A percentile compares a stretch with the other conserved stretches of the same genome.
phyloP scores from a whole-genome alignment of 2,113 vertebrate species.

The Takifugu bimaculatus region DNA sequence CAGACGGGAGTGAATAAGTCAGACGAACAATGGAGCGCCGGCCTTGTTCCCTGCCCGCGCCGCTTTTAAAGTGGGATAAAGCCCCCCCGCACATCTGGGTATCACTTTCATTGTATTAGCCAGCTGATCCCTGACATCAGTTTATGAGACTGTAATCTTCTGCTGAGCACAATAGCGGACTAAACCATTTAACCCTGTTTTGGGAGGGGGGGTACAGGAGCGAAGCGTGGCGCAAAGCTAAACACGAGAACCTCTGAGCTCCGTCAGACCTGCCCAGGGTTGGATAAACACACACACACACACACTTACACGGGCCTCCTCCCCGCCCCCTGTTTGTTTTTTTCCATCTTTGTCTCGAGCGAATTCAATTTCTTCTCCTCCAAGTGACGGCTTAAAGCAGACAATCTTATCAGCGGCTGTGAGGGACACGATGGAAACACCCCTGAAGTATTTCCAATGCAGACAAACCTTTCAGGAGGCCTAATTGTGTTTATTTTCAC shows the following conservation, averaged over 20 bases:
- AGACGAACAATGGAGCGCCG: conserved; percentile 44
- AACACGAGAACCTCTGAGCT: conserved; percentile 56
- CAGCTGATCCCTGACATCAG: conserved; percentile 75
- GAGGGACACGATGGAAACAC: conserved; percentile 72
- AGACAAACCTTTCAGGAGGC: conserved; percentile 72
- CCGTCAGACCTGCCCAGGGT: conserved; percentile 65
- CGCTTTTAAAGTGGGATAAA: conserved; percentile 60
- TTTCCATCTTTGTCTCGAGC: conserved; percentile 70
- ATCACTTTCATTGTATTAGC: conserved; percentile 69
- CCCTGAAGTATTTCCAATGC: conserved; percentile 73
- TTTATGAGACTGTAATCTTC: conserved; percentile 74
- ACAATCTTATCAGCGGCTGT: conserved; percentile 75
- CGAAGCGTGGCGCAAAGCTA: conserved; percentile 29
- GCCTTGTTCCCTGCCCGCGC: conserved; percentile 46
- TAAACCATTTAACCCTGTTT: conserved; percentile 67
- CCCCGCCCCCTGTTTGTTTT: conserved; percentile 50
- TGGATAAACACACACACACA: conserved; percentile 38
- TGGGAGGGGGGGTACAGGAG: conserved; percentile 58
- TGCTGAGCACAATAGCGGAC: conserved; percentile 61
- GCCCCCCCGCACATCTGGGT: conserved; percentile 55
- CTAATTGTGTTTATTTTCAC: conserved; percentile 52
- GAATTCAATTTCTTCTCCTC: conserved; percentile 76
- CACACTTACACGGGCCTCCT: conserved; percentile 16
- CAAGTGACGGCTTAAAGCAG: conserved; percentile 70
- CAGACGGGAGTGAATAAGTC: conserved; percentile 39